phyloP scores from a whole-genome alignment of 2,797 vertebrate species.

The Eulemur coronatus region DNA sequence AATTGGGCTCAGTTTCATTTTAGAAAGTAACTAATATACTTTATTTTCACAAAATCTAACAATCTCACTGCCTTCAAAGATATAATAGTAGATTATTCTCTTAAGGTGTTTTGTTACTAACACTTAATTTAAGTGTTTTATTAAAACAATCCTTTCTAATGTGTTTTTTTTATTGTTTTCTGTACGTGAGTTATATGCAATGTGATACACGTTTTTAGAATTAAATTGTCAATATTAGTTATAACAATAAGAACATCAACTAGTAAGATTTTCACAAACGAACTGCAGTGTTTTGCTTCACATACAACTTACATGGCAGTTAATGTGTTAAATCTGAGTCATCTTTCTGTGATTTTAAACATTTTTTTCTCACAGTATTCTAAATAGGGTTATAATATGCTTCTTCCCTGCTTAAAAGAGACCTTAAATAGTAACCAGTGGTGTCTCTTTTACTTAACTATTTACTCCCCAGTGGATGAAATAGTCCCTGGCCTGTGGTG shows the following conservation, averaged over 20 bases:
- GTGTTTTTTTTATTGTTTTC: too few relatives aligned
- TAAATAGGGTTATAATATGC: neutral
- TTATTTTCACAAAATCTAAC: conserved; percentile 57
- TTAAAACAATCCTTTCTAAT: too few relatives aligned
- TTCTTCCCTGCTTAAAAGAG: neutral
- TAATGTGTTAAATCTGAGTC: neutral
- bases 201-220: too few relatives aligned
- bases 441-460: neutral
- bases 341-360: neutral
- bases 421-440: neutral
- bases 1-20: conserved; percentile 40
- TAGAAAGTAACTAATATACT: conserved; percentile 31
- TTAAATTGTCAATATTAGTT: too few relatives aligned
- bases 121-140: conserved; percentile 45
- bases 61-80: conserved; percentile 43
- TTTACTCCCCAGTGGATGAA: neutral
- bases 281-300: too few relatives aligned
- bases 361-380: neutral
- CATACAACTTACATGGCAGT: too few relatives aligned
- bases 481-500: neutral
- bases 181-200: too few relatives aligned
- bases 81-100: conserved; percentile 34
- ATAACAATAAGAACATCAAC: too few relatives aligned
- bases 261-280: too few relatives aligned
- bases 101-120: conserved; percentile 47